Conservation (phyloP, 1,140 invertebrate species). For the Phenacoccus solenopsis region DNA sequence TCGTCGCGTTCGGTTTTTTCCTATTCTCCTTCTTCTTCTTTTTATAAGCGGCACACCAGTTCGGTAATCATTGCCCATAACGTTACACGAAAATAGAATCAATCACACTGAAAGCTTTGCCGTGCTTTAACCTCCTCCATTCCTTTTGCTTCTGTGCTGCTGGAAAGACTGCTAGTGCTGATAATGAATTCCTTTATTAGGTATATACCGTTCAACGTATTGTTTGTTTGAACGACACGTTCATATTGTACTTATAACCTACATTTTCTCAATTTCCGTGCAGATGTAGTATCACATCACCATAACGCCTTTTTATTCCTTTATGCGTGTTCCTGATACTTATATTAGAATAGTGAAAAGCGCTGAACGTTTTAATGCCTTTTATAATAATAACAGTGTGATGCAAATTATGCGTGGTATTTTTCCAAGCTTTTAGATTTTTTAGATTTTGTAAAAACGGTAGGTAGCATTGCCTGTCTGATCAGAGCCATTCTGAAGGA, state of each 20-base stretch:
- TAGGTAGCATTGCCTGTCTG: no score
- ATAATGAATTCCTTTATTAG: not conserved
- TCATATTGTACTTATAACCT: constrained; percentile 2
- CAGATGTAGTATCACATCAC: no score
- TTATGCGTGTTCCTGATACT: not conserved
- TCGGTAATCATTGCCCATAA: not conserved
- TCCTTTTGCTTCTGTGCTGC: no score
- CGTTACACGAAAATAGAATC: not conserved
- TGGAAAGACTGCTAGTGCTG: not conserved
- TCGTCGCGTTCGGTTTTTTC: not conserved
- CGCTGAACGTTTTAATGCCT: no score
- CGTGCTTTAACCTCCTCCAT: not conserved
- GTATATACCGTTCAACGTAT: not conserved
- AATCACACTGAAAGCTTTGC: not conserved
- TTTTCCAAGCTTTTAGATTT: no score
- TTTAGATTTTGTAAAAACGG: no score
- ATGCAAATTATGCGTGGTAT: no score
- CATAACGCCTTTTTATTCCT: no score
- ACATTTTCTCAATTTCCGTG: constrained; percentile 1
- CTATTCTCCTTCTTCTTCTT: no score
- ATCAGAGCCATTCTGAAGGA: no score
- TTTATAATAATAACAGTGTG: no score
- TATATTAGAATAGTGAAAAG: not conserved
- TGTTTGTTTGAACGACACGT: not conserved
- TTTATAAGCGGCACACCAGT: not conserved